These are phyloP conservation scores for rabbit (Oryctolagus cuniculus) DNA, from an alignment of 2,113 vertebrate genomes.

Conservation along the genomic window mOryCun1.1 NC_091435.1:102564501-102565000, in stretches of 20 bases:
- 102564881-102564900: slow-evolving; percentile 6
- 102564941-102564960: neutral
- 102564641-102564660: neutral
- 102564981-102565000: neutral
- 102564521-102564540: slow-evolving; percentile 49
- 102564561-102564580: slow-evolving; percentile 59
- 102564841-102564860: slow-evolving; percentile 10
- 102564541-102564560: neutral
- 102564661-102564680: slow-evolving; percentile 1
- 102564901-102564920: neutral
- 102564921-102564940: neutral
- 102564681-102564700: neutral
- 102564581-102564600: slow-evolving; percentile 32
- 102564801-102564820: neutral
- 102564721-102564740: neutral
- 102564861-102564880: neutral
- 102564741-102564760: neutral
- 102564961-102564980: neutral
- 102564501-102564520: neutral
- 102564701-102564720: neutral
- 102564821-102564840: neutral
- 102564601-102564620: neutral
- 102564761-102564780: neutral
- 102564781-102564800: neutral
- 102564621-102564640: neutral